phyloP scores from a whole-genome alignment of 1,140 invertebrate species.

The Calycopis cecrops region DNA sequence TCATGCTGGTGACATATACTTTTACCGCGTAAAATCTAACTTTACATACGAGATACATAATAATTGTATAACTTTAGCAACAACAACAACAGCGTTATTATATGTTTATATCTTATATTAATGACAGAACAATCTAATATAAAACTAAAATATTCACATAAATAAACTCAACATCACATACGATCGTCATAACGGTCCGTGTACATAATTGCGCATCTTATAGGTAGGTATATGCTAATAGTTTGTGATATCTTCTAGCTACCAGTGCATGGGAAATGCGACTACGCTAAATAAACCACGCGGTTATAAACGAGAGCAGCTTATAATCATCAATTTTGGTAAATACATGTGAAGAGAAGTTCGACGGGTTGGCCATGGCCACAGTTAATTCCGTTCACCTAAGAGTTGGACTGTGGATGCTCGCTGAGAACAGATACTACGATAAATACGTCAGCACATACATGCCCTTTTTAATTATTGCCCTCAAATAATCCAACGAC shows the following conservation, averaged over 20 bases:
- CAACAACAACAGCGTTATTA: slow-evolving; percentile 69
- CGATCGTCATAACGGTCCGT: slow-evolving; percentile 27
- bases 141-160: slow-evolving; percentile 30
- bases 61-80: slow-evolving; percentile 66
- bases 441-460: too few species aligned
- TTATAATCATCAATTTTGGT: too few species aligned
- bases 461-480: too few species aligned
- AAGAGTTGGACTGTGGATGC: too few species aligned
- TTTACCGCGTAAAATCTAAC: slow-evolving; percentile 33
- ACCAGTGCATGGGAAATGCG: slow-evolving; percentile 44
- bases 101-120: slow-evolving; percentile 52
- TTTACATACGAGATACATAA: slow-evolving; percentile 37
- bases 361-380: too few species aligned
- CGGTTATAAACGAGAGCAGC: neutral
- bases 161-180: slow-evolving; percentile 31
- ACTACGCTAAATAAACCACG: neutral
- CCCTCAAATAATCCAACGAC: too few species aligned
- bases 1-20: too few species aligned
- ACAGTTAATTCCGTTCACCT: too few species aligned
- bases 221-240: slow-evolving; percentile 39
- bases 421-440: too few species aligned
- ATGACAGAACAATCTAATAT: slow-evolving; percentile 41
- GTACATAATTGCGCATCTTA: slow-evolving; percentile 52
- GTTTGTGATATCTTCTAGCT: slow-evolving; percentile 60
- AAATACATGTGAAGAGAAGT: too few species aligned